Conservation (phyloP, 2,797 vertebrate genomes). For the Limosa lapponica region DNA sequence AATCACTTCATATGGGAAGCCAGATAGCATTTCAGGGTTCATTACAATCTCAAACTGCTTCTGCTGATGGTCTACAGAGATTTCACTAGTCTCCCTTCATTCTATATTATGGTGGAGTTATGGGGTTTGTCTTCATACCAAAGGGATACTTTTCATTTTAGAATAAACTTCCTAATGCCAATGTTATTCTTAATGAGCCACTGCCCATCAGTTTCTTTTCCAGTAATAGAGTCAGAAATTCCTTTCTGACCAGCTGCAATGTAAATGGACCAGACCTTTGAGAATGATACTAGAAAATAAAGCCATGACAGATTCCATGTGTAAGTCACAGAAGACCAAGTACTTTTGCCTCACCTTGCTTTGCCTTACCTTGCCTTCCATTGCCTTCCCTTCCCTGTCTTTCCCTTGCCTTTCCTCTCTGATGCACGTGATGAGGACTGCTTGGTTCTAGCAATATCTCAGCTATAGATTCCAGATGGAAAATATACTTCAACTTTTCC, state of each 20-base stretch:
- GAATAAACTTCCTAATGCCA: not conserved
- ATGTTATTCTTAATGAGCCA: not conserved
- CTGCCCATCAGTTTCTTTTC: not conserved
- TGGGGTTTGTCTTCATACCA: not conserved
- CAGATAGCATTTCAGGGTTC: not conserved
- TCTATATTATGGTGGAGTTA: not conserved
- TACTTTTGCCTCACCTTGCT: not conserved
- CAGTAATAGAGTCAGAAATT: not conserved
- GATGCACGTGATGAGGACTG: not conserved
- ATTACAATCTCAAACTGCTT: not conserved
- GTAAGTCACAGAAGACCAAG: not conserved
- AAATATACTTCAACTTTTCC: conserved; percentile 25
- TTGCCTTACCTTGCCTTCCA: not conserved
- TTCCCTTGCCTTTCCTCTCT: not conserved
- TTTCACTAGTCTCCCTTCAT: not conserved
- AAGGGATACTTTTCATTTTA: not conserved
- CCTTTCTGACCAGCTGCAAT: not conserved
- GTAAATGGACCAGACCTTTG: not conserved
- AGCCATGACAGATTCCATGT: not conserved
- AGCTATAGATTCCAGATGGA: conserved; percentile 17
- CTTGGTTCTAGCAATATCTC: not conserved
- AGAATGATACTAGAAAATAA: not conserved
- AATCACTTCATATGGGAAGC: not conserved
- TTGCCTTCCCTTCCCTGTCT: fast-evolving
- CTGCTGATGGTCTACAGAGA: not conserved